phyloP scores from a whole-genome alignment of 2,113 vertebrate species.

The Cardinalis cardinalis region DNA sequence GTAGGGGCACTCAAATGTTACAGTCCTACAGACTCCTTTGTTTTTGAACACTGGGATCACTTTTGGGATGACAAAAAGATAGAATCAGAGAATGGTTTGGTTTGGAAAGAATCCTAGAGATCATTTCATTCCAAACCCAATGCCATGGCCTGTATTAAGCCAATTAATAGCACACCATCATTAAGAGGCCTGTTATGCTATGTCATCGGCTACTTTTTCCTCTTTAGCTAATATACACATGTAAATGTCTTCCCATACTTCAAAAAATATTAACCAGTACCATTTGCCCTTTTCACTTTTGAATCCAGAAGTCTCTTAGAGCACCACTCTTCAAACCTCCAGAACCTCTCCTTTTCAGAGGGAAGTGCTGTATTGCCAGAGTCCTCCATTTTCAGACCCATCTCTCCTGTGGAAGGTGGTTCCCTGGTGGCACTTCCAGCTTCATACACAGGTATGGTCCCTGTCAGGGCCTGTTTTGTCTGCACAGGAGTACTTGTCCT shows the following conservation, averaged over 20 bases:
- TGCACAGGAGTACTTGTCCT: background rate
- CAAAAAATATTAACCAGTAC: background rate
- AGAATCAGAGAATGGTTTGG: background rate
- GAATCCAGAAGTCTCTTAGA: background rate
- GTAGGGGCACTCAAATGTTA: background rate
- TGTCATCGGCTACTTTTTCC: background rate
- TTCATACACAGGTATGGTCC: background rate
- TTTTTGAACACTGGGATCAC: background rate
- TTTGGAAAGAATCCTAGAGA: background rate
- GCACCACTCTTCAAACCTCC: background rate
- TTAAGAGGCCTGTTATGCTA: background rate
- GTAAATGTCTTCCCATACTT: background rate
- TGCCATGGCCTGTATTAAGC: background rate
- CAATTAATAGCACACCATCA: background rate
- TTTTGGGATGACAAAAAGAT: background rate
- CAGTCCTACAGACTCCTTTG: background rate
- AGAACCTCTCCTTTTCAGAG: background rate
- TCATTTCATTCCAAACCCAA: fast-evolving
- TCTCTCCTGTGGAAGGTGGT: background rate
- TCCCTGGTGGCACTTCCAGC: background rate
- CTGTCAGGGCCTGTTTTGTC: background rate
- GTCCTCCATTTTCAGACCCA: background rate
- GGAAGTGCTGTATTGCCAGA: background rate
- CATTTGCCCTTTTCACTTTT: background rate
- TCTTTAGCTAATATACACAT: background rate